Conservation (phyloP, 2,113 vertebrate genomes). For the Onychostoma macrolepis region DNA sequence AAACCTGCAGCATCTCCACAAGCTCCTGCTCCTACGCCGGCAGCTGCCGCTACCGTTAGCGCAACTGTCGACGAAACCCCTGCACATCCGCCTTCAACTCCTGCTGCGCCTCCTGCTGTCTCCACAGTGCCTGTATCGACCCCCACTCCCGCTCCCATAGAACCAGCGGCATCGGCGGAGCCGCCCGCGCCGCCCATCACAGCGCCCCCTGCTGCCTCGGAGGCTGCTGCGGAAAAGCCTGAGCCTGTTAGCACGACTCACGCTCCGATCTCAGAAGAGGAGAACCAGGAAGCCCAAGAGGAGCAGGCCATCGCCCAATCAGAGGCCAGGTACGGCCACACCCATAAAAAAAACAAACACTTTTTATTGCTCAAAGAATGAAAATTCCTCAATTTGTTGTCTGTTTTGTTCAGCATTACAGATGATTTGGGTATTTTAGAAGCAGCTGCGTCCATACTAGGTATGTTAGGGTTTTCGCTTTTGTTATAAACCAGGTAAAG, state of each 20-base stretch:
- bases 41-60: not conserved
- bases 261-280: conserved; percentile 54
- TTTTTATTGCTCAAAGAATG: not conserved
- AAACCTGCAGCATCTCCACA: conserved; percentile 64
- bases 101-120: conserved; percentile 23
- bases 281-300: conserved; percentile 58
- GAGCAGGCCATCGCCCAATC: conserved; percentile 58
- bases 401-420: conserved; percentile 59
- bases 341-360: not conserved
- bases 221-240: conserved; percentile 13
- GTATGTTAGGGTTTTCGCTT: conserved; percentile 56
- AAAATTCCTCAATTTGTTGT: not conserved
- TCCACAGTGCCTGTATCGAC: conserved; percentile 45
- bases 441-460: conserved; percentile 78
- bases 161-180: conserved; percentile 55
- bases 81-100: not conserved
- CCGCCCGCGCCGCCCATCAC: conserved; percentile 26
- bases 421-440: conserved; percentile 78
- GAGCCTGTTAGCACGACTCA: conserved; percentile 30
- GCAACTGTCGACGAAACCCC: not conserved
- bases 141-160: conserved; percentile 44
- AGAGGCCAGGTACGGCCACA: conserved; percentile 66
- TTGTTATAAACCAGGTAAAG: not conserved
- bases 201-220: conserved; percentile 36
- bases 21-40: conserved; percentile 19